These are phyloP conservation scores for Pseudoatta argentina DNA, from an alignment of 1,140 invertebrate genomes.

Conservation along the genomic window DNA sequence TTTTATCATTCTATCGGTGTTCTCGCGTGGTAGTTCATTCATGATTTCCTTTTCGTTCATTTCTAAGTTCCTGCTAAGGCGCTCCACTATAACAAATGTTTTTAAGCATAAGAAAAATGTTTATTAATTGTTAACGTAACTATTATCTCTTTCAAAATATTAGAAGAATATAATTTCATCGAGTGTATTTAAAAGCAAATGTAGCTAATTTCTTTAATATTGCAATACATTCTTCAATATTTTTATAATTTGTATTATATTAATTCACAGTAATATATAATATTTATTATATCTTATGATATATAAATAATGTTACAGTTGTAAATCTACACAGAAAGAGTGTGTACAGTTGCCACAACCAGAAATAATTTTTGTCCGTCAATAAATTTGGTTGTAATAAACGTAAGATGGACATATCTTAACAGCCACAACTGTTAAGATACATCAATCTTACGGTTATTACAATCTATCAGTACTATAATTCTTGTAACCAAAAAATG, in stretches of 20 bases:
- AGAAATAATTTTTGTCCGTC: too few relatives aligned
- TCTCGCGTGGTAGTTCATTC: constrained; percentile 86
- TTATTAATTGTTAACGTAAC: constrained; percentile 2
- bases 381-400: too few relatives aligned
- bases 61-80: constrained; percentile 84
- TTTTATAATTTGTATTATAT: constrained; percentile 3
- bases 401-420: too few relatives aligned
- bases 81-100: constrained; percentile 79
- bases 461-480: too few relatives aligned
- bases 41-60: constrained; percentile 86
- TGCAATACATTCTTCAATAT: constrained; percentile 8
- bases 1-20: constrained; percentile 85
- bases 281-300: constrained; percentile 4
- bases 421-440: too few relatives aligned
- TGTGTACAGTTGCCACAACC: too few relatives aligned
- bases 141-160: not conserved
- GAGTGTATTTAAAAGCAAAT: not conserved
- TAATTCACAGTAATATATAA: constrained; percentile 17
- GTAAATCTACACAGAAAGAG: too few relatives aligned
- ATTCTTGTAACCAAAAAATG: too few relatives aligned
- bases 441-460: too few relatives aligned
- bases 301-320: not conserved
- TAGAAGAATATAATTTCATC: not conserved
- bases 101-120: not conserved
- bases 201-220: not conserved